Evolutionary conservation across 35 echinoderm and acorn worm genomes (phyloP), one percentile per base, ranked within the genome.

Genomic region (Chiridota heheva): DNA sequence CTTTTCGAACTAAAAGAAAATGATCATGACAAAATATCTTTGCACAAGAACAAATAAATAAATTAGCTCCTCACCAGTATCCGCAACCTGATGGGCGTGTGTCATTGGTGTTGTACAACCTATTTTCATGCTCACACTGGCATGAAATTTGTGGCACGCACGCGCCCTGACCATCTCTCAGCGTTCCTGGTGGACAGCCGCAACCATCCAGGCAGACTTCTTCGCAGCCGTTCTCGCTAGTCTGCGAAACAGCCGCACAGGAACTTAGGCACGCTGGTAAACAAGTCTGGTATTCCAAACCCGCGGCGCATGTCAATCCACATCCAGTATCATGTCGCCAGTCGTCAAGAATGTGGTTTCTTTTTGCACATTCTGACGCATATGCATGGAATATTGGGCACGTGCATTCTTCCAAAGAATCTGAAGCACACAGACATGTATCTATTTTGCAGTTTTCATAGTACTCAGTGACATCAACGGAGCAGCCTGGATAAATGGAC

Each of bases 121-220:
- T 15, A 4, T 75, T 74, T 24, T 73, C 36, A 38, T 70, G 34
- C 22, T 67, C 44, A 80, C 91, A 89, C 20, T 57, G 60, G 76
- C 91, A 86, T 18, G 63, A 34, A 0, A 44, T 42, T 1, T 48
- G 78, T 1, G 71, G 26, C 18, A 95, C 66, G 63, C 91, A 95
- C 49, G 31, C 78, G 16, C 91, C 86, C 2, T 22, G 25, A 0
- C 53, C 61, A 56, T 49, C 65, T 26, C 81, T 56, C 15, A 95
- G 63, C 63, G 17, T 66, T 37, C 80, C 80, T 16, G 84, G 53
- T 17, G 86, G 85, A 38, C 91, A 95, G 27, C 61, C 72, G 42
- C 91, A 95, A 35, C 91, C 91, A 39, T 88, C 86, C 0, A 95
- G 81, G 66, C 91, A 95, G 28, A 67, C 80, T 25, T 89, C 73